Evolutionary conservation across 1,140 invertebrate species (phyloP).

Genomic region (Drosophila funebris): DNA sequence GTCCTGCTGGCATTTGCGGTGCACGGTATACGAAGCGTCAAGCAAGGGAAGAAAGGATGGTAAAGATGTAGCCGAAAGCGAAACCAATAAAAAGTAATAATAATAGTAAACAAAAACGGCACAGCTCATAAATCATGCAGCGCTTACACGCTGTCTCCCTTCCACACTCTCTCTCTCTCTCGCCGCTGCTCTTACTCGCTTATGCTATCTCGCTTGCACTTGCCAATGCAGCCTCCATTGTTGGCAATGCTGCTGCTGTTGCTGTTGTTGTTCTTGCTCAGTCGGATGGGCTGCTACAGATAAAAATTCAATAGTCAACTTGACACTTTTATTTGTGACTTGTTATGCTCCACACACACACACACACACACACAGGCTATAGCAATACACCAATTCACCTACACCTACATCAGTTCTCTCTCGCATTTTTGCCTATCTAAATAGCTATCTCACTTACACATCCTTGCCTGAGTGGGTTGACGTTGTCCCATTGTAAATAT

Average conservation of each 20-base stretch:
- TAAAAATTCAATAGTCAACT: slow-evolving; percentile 82
- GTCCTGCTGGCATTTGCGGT: slow-evolving; percentile 36
- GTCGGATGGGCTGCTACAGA: slow-evolving; percentile 49
- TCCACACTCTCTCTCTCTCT: background rate
- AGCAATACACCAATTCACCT: background rate
- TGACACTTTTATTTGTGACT: slow-evolving; percentile 77
- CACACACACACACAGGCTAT: slow-evolving; percentile 1
- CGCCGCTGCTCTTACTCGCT: background rate
- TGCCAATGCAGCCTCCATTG: slow-evolving; percentile 18
- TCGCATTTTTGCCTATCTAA: slow-evolving; percentile 18
- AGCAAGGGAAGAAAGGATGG: slow-evolving; percentile 13
- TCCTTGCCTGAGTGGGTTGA: slow-evolving; percentile 17
- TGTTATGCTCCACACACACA: slow-evolving; percentile 46
- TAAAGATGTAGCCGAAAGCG: slow-evolving; percentile 8
- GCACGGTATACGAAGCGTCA: too few relatives aligned
- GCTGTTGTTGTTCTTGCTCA: slow-evolving; percentile 21
- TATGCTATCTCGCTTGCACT: background rate
- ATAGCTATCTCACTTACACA: slow-evolving; percentile 21
- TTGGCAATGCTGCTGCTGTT: too few relatives aligned
- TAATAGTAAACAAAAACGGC: slow-evolving; percentile 37
- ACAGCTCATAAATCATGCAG: slow-evolving; percentile 69
- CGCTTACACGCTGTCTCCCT: background rate
- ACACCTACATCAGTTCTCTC: background rate
- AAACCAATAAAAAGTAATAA: slow-evolving; percentile 40
- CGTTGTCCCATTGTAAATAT: slow-evolving; percentile 31